phyloP scores from a whole-genome alignment of 2,797 vertebrate genomes.

The Aplochiton taeniatus region DNA sequence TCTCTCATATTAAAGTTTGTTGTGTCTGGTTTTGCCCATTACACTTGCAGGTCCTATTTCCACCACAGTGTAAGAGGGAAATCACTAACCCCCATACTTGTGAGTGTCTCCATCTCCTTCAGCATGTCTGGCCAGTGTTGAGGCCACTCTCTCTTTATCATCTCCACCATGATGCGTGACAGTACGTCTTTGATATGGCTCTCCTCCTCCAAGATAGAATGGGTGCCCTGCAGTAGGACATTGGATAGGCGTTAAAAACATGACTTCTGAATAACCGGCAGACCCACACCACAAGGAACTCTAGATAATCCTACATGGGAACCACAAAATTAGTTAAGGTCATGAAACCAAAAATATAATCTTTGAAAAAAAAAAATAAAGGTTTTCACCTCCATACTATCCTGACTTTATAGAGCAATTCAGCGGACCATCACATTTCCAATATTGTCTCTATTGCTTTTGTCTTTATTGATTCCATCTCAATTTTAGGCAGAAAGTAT shows the following conservation, averaged over 20 bases:
- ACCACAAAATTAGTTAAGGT: not conserved
- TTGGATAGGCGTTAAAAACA: no score
- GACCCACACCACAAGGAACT: no score
- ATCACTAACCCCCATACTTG: constrained; percentile 85
- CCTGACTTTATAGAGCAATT: no score
- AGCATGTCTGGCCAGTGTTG: constrained; percentile 98
- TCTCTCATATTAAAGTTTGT: no score
- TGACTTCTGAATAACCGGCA: no score
- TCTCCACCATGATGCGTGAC: constrained; percentile 94
- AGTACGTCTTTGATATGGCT: constrained; percentile 95
- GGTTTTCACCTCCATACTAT: no score
- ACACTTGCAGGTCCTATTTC: not conserved
- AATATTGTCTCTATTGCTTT: no score
- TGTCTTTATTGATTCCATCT: no score
- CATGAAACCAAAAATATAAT: not conserved
- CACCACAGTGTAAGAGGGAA: not conserved
- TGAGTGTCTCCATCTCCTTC: constrained; percentile 90
- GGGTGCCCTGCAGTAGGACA: constrained; percentile 81
- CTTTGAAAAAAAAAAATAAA: no score
- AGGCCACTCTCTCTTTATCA: constrained; percentile 98
- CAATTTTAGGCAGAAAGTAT: no score
- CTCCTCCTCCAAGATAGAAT: constrained; percentile 90
- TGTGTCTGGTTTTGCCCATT: no score
- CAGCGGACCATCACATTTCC: no score
- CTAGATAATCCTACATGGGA: not conserved